These are phyloP conservation scores for Alcedo atthis DNA, from an alignment of 2,797 vertebrate species.

Conservation along the genomic window DNA sequence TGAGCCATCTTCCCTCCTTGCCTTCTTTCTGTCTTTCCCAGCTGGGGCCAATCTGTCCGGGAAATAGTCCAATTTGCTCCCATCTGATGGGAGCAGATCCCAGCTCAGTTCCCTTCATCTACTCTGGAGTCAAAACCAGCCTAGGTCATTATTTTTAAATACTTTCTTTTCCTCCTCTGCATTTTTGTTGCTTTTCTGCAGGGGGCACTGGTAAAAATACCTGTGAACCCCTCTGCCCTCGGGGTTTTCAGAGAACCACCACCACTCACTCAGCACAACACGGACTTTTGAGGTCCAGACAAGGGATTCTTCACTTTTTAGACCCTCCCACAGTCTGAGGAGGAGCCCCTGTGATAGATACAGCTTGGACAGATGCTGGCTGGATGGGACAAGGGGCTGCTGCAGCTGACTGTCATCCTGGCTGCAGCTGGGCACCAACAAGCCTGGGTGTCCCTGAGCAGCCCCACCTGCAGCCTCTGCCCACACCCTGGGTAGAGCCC, in stretches of 20 bases:
- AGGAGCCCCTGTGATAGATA: too few relatives aligned
- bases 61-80: constrained; percentile 62
- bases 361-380: too few relatives aligned
- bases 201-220: not conserved
- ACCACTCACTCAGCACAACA: rapidly evolving
- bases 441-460: too few relatives aligned
- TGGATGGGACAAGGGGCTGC: too few relatives aligned
- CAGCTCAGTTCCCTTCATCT: constrained; percentile 36
- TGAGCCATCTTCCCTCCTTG: constrained; percentile 37
- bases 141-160: constrained; percentile 47
- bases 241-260: not conserved
- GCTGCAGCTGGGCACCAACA: too few relatives aligned
- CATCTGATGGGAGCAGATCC: constrained; percentile 60
- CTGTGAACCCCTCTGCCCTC: not conserved
- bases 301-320: not conserved
- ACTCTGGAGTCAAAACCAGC: constrained; percentile 1
- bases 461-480: too few relatives aligned
- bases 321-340: too few relatives aligned
- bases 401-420: too few relatives aligned
- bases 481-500: too few relatives aligned
- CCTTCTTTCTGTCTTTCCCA: constrained; percentile 41
- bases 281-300: rapidly evolving
- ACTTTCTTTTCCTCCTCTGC: not conserved
- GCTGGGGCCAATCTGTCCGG: constrained; percentile 61
- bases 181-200: not conserved